phyloP scores from a whole-genome alignment of 2,797 vertebrate species.

The Phrynocephalus vlangalii region DNA sequence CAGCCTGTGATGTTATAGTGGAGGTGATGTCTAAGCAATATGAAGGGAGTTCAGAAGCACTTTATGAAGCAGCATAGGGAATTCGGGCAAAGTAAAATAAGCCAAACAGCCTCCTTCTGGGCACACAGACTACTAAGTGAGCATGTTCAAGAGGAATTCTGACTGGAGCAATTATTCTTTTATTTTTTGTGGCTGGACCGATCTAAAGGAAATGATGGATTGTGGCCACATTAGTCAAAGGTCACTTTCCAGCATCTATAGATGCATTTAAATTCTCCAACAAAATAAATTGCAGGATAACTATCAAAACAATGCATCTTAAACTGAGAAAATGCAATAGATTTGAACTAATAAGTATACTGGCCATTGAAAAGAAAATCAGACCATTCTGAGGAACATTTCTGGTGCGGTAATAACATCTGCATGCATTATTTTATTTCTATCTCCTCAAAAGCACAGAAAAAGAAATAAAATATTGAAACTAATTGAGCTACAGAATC shows the following conservation, averaged over 20 bases:
- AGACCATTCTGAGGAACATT: slow-evolving; percentile 45
- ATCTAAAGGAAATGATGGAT: background rate
- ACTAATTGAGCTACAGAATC: slow-evolving; percentile 60
- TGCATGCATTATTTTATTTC: slow-evolving; percentile 43
- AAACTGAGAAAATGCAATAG: slow-evolving; percentile 49
- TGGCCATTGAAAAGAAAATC: slow-evolving; percentile 35
- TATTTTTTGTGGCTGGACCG: background rate
- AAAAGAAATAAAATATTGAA: slow-evolving; percentile 25
- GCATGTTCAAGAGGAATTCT: background rate
- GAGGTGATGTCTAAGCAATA: background rate
- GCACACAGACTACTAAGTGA: background rate
- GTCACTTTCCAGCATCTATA: slow-evolving; percentile 34
- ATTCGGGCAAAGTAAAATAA: background rate
- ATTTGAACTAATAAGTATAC: slow-evolving; percentile 47
- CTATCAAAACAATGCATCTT: slow-evolving; percentile 52
- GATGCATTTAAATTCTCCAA: slow-evolving; percentile 46
- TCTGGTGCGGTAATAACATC: slow-evolving; percentile 47
- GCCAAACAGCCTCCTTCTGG: background rate
- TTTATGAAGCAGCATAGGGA: background rate
- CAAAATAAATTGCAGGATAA: slow-evolving; percentile 41
- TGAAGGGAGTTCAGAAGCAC: background rate
- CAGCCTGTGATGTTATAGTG: background rate
- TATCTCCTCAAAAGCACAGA: background rate
- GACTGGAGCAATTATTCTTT: background rate
- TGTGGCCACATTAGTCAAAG: slow-evolving; percentile 27